A percentile compares a stretch with the other conserved stretches of the same genome.
Conservation (phyloP, 2,797 vertebrate species). For the Chelon auratus region DNA sequence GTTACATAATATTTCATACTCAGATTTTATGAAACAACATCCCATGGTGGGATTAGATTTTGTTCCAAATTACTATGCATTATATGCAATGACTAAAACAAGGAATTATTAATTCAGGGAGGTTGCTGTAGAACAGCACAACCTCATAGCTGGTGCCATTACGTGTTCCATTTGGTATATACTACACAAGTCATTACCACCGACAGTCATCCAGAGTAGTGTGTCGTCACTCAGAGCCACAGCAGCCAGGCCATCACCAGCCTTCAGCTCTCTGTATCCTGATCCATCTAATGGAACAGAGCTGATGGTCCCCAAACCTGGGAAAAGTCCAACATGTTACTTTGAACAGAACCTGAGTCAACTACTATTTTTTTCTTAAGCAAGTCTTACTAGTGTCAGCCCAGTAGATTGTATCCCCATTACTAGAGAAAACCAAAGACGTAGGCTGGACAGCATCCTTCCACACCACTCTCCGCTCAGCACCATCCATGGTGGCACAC, state of each 20-base stretch:
- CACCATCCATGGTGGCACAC: constrained; percentile 90
- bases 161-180: not conserved
- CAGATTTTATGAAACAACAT: not conserved
- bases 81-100: not conserved
- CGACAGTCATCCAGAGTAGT: constrained; percentile 88
- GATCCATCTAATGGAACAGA: constrained; percentile 80
- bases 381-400: constrained; percentile 84
- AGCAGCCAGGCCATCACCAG: constrained; percentile 76
- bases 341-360: not conserved
- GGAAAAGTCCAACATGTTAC: not conserved
- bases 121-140: not conserved
- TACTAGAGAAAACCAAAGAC: constrained; percentile 83
- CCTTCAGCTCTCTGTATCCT: constrained; percentile 80
- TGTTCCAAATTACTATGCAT: not conserved
- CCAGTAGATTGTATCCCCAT: constrained; percentile 88
- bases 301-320: constrained; percentile 72
- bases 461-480: constrained; percentile 80
- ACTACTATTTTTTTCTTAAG: accelerated
- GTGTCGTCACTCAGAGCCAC: constrained; percentile 83
- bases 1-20: not conserved
- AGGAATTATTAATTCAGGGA: not conserved
- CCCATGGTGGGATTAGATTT: not conserved
- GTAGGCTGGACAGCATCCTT: constrained; percentile 79
- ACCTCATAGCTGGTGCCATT: not conserved
- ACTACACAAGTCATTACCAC: constrained; percentile 66